Evolutionary conservation across 2,888 invertebrate species (phyloP).

Genomic region (Axea sp.): DNA sequence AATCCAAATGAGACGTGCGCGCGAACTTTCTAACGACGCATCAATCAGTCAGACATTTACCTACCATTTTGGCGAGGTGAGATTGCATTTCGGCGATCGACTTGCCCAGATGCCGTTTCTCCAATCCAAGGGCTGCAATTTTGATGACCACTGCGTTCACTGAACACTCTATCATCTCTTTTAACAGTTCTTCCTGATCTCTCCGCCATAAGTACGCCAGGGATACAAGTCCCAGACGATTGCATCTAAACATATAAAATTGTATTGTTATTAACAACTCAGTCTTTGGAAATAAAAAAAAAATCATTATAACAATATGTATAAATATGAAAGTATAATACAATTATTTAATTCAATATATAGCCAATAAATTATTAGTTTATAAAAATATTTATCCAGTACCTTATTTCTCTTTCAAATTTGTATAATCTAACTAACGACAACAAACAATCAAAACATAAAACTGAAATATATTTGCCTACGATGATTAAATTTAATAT

Average conservation of each 20-base stretch:
- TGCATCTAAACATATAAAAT: conserved; percentile 85
- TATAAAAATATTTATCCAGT: too few relatives aligned
- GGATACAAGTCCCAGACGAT: conserved; percentile 91
- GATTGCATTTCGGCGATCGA: conserved; percentile 91
- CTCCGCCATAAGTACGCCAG: conserved; percentile 97
- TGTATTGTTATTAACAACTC: conserved; percentile 2
- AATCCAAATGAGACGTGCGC: conserved; percentile 59
- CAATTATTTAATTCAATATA: too few relatives aligned
- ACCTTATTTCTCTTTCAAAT: too few relatives aligned
- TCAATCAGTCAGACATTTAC: conserved; percentile 69
- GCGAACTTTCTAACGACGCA: conserved; percentile 58
- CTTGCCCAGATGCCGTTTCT: conserved; percentile 93
- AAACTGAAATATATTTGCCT: too few relatives aligned
- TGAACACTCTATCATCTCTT: conserved; percentile 97
- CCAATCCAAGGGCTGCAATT: conserved; percentile 96
- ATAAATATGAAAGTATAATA: too few relatives aligned
- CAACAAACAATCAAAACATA: too few relatives aligned
- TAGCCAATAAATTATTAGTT: too few relatives aligned
- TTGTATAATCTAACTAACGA: too few relatives aligned
- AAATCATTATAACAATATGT: too few relatives aligned
- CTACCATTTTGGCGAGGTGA: conserved; percentile 90
- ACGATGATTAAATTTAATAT: too few relatives aligned
- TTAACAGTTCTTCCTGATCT: conserved; percentile 94
- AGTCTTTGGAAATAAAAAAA: neutral
- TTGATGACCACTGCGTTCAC: conserved; percentile 96